A percentile compares a stretch with the other conserved stretches of the same genome.
Evolutionary conservation across 1,140 invertebrate genomes (phyloP).

Genomic region (Papilio helenus): DNA sequence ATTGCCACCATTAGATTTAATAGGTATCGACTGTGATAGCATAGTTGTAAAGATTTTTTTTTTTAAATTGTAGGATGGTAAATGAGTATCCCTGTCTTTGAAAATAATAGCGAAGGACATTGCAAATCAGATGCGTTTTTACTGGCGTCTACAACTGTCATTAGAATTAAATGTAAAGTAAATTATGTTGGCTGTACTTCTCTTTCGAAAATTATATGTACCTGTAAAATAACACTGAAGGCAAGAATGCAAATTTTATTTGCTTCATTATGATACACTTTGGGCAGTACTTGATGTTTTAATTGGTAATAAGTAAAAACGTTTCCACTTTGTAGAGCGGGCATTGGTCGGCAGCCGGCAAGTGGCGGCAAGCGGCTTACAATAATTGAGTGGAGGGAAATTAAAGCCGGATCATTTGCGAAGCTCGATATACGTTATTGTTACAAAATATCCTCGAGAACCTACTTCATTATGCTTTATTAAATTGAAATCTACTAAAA

Average conservation of each 20-base stretch:
- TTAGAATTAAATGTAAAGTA: too few species aligned
- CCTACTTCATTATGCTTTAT: not conserved
- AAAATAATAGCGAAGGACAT: too few species aligned
- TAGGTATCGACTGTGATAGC: too few species aligned
- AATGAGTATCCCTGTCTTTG: too few species aligned
- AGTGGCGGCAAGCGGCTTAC: not conserved
- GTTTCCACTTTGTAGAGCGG: not conserved
- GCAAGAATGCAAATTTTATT: not conserved
- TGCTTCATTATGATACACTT: not conserved
- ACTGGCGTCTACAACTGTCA: too few species aligned
- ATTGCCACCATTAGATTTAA: too few species aligned
- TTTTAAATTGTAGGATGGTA: too few species aligned
- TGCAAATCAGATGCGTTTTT: too few species aligned
- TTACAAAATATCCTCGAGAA: not conserved
- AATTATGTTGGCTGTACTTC: not conserved
- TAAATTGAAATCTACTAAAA: not conserved
- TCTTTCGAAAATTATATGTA: not conserved
- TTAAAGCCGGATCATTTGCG: not conserved
- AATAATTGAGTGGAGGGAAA: not conserved
- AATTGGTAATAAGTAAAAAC: not conserved
- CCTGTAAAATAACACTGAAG: not conserved
- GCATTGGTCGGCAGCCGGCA: not conserved
- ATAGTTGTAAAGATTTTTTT: too few species aligned
- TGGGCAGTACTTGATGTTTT: not conserved
- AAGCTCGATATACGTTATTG: not conserved